A percentile compares a stretch with the other conserved stretches of the same genome.
phyloP scores from a whole-genome alignment of 2,113 vertebrate species.

The Casuarius casuarius region DNA sequence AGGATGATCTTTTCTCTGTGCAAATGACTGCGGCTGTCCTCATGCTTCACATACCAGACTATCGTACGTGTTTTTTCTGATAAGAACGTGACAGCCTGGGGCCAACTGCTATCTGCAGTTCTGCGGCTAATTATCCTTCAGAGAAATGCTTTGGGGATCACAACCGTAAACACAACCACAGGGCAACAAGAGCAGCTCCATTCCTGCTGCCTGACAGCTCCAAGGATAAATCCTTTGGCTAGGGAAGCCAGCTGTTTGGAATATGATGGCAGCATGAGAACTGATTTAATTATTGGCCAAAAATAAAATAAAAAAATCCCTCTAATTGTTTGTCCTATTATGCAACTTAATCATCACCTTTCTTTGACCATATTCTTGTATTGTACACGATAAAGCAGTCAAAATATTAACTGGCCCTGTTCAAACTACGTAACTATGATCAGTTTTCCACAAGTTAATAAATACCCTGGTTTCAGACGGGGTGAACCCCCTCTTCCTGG shows the following conservation, averaged over 20 bases:
- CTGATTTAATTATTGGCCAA: neutral
- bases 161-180: neutral
- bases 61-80: neutral
- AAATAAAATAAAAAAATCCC: neutral
- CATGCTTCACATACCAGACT: neutral
- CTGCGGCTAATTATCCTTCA: slow-evolving; percentile 21
- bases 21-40: neutral
- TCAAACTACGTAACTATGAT: neutral
- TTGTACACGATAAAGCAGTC: neutral
- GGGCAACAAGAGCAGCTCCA: neutral
- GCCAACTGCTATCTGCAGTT: neutral
- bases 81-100: slow-evolving; percentile 5
- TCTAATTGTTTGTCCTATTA: neutral
- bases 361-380: neutral
- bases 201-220: neutral
- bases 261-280: neutral
- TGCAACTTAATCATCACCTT: neutral
- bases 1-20: neutral
- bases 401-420: neutral
- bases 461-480: neutral
- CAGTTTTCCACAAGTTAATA: neutral
- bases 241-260: neutral
- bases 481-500: neutral
- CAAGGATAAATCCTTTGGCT: neutral
- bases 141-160: neutral